Base-by-base conservation (phyloP, 2,888 invertebrate genomes). In the Syrista parreyssii region DNA sequence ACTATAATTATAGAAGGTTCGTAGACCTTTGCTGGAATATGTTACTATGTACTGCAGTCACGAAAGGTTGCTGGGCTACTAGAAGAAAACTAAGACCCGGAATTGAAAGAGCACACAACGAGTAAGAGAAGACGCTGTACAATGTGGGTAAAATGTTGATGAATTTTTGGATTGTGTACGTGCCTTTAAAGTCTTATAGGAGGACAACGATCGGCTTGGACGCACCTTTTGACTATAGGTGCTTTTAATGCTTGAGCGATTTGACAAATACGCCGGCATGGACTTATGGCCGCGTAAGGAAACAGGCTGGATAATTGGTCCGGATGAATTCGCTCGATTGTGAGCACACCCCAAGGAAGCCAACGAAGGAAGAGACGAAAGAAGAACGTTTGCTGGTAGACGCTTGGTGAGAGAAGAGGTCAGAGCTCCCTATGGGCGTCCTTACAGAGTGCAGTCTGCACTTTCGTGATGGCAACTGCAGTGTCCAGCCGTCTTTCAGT, bases 351-450 rank as follows among this genome's bases (percentile, higher is more conserved):
- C 31, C 33, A 71, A 75, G 55, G 55, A 55, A 23, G 23, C 55
- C 9, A 55, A 55, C 9, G 55, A 55, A 23, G 55, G 55, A 55
- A 55, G 23, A 23, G 23, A 15, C 40, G 15, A 40, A 40, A 40
- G 23, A 40, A 40, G 40, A 36, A 36, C 40, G 55, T 55, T 23
- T 23, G 55, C 55, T 55, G 55, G 23, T 55, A 23, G 23, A 55
- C 55, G 55, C 55, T 55, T 23, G 9, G 23, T 23, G 79, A 75
- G 81, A 80, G 84, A 83, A 80, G 85, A 85, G 88, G 89, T 89
- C 89, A 89, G 87, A 88, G 88, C 84, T 88, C 89, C 82, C 84
- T 80, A 85, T 83, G 83, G 82, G 85, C 82, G 86, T 87, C 86
- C 85, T 86, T 86, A 86, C 81, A 81, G 83, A 80, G 83, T 82